Evolutionary conservation across 1,140 invertebrate genomes (phyloP), one percentile per base, ranked within the genome.

Genomic region (Sycophila sp.): DNA sequence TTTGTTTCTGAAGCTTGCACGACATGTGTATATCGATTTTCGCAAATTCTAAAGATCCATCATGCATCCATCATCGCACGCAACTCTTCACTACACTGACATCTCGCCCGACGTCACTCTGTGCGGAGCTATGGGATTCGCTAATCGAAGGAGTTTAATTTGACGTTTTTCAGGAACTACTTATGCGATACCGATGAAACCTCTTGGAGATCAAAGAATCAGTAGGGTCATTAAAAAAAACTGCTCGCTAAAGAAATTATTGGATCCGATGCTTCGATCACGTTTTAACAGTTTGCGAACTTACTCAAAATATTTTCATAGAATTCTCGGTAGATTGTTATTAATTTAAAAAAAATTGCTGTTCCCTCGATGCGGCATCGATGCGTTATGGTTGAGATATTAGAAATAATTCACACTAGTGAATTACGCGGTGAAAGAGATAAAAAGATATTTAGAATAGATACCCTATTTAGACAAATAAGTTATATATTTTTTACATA

Each of bases 401-500:
- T n/a, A n/a, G n/a, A n/a, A n/a, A n/a, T n/a, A n/a, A n/a, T n/a
- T n/a, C n/a, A n/a, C n/a, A n/a, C n/a, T n/a, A n/a, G n/a, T n/a
- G n/a, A n/a, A 15, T 17, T 47, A 19, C 5, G 2, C 42, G 4
- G 17, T 45, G 4, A 4, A 47, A 47, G 42, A 10, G 13, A 47
- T 22, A 2, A 24, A 47, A 47, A 11, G 19, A 47, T 22, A 47
- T 10, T 17, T 47, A 22, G 24, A 10, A 22, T n/a, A 51, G 32
- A 51, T 17, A 38, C 11, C 40, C 17, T 55, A 51, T 38, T 38
- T 24, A 15, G 55, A 38, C 6, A 64, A 51, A 22, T 65, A 28
- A 19, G 34, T 65, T 65, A 55, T 65, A 64, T 64, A 65, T 65
- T 65, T 65, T 65, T 49, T 55, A 65, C 19, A 19, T 55, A 60